Percentiles rank a stretch among this genome's conserved stretches.
Conservation (phyloP, 2,888 invertebrate species). For the Morinoia aosen region DNA sequence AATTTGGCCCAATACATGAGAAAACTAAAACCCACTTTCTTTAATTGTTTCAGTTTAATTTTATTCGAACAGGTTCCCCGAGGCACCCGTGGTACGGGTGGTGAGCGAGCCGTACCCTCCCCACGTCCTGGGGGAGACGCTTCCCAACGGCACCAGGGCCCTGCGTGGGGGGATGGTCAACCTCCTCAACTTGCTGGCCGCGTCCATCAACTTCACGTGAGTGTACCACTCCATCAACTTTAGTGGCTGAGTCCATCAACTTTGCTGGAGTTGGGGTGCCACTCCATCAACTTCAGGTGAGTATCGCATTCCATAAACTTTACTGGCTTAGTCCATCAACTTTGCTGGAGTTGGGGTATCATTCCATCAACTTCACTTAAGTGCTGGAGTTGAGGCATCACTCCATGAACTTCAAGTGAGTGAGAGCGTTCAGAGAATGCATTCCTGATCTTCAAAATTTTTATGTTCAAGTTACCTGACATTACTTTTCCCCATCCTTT, state of each 20-base stretch:
- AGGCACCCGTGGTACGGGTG: not conserved
- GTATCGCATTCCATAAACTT: not conserved
- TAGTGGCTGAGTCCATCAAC: not conserved
- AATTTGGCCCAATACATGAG: no score
- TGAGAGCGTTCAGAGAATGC: no score
- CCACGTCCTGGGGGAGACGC: not conserved
- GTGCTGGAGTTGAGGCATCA: not conserved
- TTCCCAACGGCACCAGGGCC: not conserved
- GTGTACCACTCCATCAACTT: not conserved
- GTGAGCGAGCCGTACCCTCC: constrained; percentile 38
- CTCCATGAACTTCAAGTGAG: not conserved
- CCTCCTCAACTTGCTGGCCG: constrained; percentile 47
- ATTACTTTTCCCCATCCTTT: no score
- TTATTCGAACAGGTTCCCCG: constrained; percentile 1
- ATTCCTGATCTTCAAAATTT: no score
- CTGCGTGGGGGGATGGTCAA: constrained; percentile 13
- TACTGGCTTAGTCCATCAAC: not conserved
- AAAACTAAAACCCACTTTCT: no score
- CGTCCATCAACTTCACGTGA: constrained; percentile 36
- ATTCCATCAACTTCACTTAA: not conserved
- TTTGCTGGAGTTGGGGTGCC: not conserved
- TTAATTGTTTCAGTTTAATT: no score
- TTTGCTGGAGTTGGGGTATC: not conserved
- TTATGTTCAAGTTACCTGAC: no score
- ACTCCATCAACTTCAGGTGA: not conserved